phyloP scores from a whole-genome alignment of 2,797 vertebrate species.

The Intellagama lesueurii region DNA sequence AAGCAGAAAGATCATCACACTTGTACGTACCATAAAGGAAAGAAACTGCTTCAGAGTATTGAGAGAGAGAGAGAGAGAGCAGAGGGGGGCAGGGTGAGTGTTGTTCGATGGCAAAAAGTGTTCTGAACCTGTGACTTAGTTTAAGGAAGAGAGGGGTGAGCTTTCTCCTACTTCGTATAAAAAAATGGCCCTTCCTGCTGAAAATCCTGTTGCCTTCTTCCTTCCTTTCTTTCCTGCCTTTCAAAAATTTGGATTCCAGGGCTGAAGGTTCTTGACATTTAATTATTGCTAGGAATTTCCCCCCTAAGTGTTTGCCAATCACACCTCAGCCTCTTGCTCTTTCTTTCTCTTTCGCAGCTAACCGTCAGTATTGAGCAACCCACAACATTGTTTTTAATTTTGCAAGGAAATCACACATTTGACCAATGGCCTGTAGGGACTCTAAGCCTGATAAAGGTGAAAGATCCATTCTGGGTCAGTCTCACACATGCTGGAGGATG shows the following conservation, averaged over 20 bases:
- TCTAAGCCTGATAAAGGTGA: not conserved
- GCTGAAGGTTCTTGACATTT: constrained; percentile 33
- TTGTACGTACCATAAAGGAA: constrained; percentile 67
- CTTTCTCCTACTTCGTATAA: constrained; percentile 53
- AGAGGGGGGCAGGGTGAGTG: not conserved
- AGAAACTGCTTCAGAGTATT: constrained; percentile 72
- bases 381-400: not conserved
- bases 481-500: not conserved
- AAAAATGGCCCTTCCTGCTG: constrained; percentile 47
- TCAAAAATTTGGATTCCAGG: constrained; percentile 43
- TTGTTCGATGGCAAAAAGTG: constrained; percentile 1
- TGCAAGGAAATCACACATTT: not conserved
- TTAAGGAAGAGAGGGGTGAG: constrained; percentile 38
- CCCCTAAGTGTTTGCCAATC: not conserved
- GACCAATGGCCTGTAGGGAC: not conserved
- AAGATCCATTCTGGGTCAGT: not conserved
- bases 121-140: constrained; percentile 68
- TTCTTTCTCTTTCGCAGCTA: not conserved
- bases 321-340: not conserved
- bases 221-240: constrained; percentile 23
- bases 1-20: constrained; percentile 72
- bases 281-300: not conserved
- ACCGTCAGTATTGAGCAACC: not conserved
- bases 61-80: constrained; percentile 56
- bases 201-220: constrained; percentile 54